A percentile compares a stretch with the other conserved stretches of the same genome.
Evolutionary conservation across 2,797 vertebrate genomes (phyloP).

Genomic region (Sciurus vulgaris): DNA sequence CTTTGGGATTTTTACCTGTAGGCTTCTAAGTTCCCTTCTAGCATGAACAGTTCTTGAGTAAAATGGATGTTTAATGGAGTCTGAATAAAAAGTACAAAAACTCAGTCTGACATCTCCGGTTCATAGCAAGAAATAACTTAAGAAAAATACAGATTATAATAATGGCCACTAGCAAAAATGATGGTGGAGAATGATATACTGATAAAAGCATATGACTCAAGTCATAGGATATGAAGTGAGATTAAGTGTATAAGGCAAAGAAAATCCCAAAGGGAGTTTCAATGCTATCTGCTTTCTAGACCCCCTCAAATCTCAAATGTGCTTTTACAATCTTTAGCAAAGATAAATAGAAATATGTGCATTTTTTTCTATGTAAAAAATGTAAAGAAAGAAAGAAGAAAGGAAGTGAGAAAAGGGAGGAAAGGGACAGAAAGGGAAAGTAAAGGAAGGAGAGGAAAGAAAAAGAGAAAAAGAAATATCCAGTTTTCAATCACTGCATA

Average conservation of each 20-base stretch:
- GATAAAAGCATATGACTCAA: not conserved
- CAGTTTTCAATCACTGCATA: not conserved
- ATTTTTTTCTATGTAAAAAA: not conserved
- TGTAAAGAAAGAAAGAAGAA: not conserved
- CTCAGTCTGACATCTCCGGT: not conserved
- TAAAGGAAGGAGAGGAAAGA: not conserved
- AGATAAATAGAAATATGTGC: not conserved
- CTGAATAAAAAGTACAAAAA: not conserved
- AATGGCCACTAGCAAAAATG: not conserved
- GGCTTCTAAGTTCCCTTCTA: not conserved
- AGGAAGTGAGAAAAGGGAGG: not conserved
- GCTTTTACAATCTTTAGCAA: not conserved
- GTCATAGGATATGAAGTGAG: accelerated
- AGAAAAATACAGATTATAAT: not conserved
- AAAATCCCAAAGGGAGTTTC: not conserved
- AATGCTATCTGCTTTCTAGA: not conserved
- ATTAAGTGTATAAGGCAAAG: too few relatives aligned
- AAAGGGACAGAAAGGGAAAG: not conserved
- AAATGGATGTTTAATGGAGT: not conserved
- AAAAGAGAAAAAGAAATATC: too few relatives aligned
- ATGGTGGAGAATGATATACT: not conserved
- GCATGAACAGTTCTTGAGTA: not conserved
- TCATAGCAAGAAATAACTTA: not conserved
- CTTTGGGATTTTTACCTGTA: not conserved
- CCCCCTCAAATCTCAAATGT: not conserved